Evolutionary conservation across 2,113 vertebrate genomes (phyloP), one percentile per base, ranked within the genome.

Genomic region (Cryptomyrus ogoouensis): DNA sequence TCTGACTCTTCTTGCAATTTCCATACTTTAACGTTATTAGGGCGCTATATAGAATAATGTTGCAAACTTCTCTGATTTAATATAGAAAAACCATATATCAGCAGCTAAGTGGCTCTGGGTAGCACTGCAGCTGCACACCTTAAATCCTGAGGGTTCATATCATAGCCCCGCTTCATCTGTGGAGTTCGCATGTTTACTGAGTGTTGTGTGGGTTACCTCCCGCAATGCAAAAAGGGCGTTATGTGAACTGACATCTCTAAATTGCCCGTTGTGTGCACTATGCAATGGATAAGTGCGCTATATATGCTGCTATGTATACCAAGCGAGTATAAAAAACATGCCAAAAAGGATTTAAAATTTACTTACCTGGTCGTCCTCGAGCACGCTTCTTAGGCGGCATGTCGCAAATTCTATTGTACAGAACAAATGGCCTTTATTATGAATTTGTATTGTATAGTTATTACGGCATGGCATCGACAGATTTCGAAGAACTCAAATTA

Each of bases 351-450:
- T 70, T 70, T 70, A 66, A n/a, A 27, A 66, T 44, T 21, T 89
- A 94, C 94, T 90, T 89, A 97, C 96, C 94, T 94, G 94, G 53
- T 91, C 90, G 93, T 88, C 91, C 93, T 91, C 93, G 90, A 91
- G 93, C 15, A 24, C 39, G 94, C 91, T 92, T 96, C 91, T 93
- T 95, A 58, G 96, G 96, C 5, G 95, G 88, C 96, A 96, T 96
- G 42, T n/a, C 24, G 46, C 21, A 5, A 27, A 70, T 89, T 83
- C 93, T 7, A n/a, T 90, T 93, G 47, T 46, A 90, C 92, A 92
- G 9, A 88, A 52, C 5, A 52, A 84, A 77, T 53, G 19, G 35
- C 35, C 13, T 77, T 39, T 77, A 42, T 42, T 31, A 13, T 70
- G n/a, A 27, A 66, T 31, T 66, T 66, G 62, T 27, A 66, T 13